Evolutionary conservation across 2,888 invertebrate genomes (phyloP).

Genomic region (Eupithecia pulchellata): DNA sequence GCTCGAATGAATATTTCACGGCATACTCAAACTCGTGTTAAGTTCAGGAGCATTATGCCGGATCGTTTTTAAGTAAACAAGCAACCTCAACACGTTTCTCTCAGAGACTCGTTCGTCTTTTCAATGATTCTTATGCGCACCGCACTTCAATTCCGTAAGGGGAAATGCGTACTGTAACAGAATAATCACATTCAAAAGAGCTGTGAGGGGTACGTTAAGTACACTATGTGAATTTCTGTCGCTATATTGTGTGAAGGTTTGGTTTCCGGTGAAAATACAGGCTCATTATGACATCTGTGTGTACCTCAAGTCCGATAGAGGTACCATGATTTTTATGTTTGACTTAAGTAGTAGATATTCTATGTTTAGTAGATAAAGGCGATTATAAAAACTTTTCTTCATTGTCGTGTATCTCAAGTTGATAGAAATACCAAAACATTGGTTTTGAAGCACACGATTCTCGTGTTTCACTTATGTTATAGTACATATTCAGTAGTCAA

Average conservation of each 20-base stretch:
- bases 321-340: no score
- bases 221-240: neutral
- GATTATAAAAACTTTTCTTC: no score
- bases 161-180: neutral
- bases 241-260: neutral
- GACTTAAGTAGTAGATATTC: no score
- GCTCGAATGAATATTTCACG: no score
- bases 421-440: neutral
- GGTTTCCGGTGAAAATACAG: neutral
- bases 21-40: no score
- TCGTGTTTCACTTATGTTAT: no score
- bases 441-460: neutral
- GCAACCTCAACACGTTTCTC: neutral
- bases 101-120: neutral
- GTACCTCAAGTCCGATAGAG: no score
- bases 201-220: neutral
- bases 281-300: neutral
- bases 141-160: conserved; percentile 1
- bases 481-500: neutral
- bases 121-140: neutral
- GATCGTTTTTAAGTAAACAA: neutral
- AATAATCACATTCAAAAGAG: conserved; percentile 4
- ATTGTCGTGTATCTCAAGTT: neutral
- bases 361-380: no score
- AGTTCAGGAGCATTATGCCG: neutral